phyloP scores from a whole-genome alignment of 2,888 invertebrate genomes.

The Drosophila falleni region DNA sequence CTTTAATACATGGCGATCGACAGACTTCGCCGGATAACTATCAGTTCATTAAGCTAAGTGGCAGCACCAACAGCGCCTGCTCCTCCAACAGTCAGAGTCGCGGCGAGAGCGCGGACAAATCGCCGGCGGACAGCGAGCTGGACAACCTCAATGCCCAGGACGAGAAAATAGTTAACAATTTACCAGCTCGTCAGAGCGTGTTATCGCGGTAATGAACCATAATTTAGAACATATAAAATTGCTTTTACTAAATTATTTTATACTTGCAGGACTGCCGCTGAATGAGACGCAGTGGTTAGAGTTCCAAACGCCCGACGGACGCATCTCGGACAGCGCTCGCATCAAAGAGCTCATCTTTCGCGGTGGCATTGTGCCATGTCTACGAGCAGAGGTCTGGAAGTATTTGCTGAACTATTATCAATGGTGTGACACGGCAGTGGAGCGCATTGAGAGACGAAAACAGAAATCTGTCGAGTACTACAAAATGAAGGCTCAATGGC shows the following conservation, averaged over 20 bases:
- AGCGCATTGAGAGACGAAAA: constrained; percentile 90
- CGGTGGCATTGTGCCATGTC: constrained; percentile 92
- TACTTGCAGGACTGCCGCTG: constrained; percentile 88
- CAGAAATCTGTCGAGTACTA: constrained; percentile 94
- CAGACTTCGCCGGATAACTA: constrained; percentile 80
- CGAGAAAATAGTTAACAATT: constrained; percentile 76
- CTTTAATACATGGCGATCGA: constrained; percentile 55
- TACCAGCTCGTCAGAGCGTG: constrained; percentile 82
- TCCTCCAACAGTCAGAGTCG: constrained; percentile 77
- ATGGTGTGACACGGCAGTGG: constrained; percentile 92
- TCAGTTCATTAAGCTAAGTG: constrained; percentile 77
- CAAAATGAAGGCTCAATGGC: constrained; percentile 98
- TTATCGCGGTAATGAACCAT: constrained; percentile 66
- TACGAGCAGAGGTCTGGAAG: constrained; percentile 96
- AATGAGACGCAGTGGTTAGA: constrained; percentile 93
- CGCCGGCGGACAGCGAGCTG: constrained; percentile 89
- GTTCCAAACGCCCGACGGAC: constrained; percentile 92
- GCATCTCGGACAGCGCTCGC: constrained; percentile 91
- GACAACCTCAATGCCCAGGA: constrained; percentile 80
- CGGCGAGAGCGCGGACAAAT: constrained; percentile 84
- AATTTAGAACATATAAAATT: background rate
- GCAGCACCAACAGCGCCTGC: constrained; percentile 68
- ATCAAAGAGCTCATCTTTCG: constrained; percentile 95
- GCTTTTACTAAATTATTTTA: background rate
- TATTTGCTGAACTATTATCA: constrained; percentile 95